These are phyloP conservation scores for Andrena hattorfiana DNA, from an alignment of 2,888 invertebrate genomes.

Conservation along the genomic window DNA sequence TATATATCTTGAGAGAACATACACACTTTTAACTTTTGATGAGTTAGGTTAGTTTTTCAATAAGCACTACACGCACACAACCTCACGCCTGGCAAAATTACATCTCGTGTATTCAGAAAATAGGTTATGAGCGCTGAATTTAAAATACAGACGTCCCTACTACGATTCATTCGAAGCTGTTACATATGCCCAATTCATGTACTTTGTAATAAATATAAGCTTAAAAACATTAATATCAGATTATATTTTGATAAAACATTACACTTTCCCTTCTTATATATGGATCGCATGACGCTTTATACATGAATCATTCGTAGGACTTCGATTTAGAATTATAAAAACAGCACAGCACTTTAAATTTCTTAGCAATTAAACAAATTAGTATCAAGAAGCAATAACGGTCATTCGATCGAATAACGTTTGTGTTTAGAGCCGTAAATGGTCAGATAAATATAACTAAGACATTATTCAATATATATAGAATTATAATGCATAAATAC, in stretches of 20 bases:
- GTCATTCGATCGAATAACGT: not conserved
- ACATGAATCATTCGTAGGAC: not conserved
- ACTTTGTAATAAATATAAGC: too few relatives aligned
- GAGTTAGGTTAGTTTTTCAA: not conserved
- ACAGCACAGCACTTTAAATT: not conserved
- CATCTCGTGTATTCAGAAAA: not conserved
- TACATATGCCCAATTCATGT: not conserved
- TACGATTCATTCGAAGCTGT: not conserved
- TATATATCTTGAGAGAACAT: not conserved
- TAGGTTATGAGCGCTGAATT: slow-evolving; percentile 22
- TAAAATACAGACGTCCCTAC: not conserved
- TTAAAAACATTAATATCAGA: too few relatives aligned
- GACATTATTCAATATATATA: not conserved
- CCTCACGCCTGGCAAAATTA: not conserved
- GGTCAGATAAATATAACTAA: not conserved
- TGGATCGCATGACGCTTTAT: not conserved
- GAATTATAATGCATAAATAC: not conserved
- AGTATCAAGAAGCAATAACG: not conserved
- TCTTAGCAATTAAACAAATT: not conserved
- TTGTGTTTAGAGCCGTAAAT: not conserved
- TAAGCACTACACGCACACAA: not conserved
- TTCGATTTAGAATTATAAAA: not conserved
- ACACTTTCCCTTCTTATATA: too few relatives aligned
- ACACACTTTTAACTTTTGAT: not conserved
- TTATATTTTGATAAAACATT: too few relatives aligned